phyloP scores from a whole-genome alignment of 1,140 invertebrate genomes.

The Aphaenogaster floridana region DNA sequence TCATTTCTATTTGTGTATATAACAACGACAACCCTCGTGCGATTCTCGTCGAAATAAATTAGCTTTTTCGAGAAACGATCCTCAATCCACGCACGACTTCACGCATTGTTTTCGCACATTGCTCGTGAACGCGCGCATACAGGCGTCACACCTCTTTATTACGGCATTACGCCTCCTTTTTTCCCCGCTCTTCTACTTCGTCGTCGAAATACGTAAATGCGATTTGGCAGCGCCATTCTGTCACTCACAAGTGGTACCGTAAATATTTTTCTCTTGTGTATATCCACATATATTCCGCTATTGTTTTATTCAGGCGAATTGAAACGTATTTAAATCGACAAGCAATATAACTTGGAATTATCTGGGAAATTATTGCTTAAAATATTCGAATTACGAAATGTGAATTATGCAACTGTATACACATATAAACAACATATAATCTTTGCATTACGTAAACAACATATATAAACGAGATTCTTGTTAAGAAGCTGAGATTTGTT shows the following conservation, averaged over 20 bases:
- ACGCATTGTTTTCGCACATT: constrained; percentile 77
- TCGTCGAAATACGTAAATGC: constrained; percentile 47
- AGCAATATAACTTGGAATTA: neutral
- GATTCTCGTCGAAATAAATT: constrained; percentile 75
- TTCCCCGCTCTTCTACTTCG: constrained; percentile 41
- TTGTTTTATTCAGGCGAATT: neutral
- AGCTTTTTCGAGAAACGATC: constrained; percentile 80
- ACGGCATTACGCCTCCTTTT: constrained; percentile 61
- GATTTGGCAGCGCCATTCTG: constrained; percentile 64
- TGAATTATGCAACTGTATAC: neutral
- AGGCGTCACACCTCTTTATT: constrained; percentile 67
- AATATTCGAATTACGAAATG: neutral
- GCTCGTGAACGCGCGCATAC: constrained; percentile 53
- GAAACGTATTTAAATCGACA: constrained; percentile 14
- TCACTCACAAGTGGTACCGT: constrained; percentile 56
- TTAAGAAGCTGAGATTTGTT: neutral
- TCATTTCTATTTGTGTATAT: constrained; percentile 31
- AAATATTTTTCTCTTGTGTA: constrained; percentile 70
- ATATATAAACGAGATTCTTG: neutral
- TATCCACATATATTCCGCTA: neutral
- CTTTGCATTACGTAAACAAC: neutral
- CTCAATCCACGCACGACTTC: constrained; percentile 69
- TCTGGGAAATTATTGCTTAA: neutral
- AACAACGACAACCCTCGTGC: constrained; percentile 28
- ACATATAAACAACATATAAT: neutral